Percentiles rank a stretch among this genome's conserved stretches.
These are phyloP conservation scores for Ptychodera flava DNA, from an alignment of 35 echinoderm and acorn worm genomes.

Conservation along the genomic window DNA sequence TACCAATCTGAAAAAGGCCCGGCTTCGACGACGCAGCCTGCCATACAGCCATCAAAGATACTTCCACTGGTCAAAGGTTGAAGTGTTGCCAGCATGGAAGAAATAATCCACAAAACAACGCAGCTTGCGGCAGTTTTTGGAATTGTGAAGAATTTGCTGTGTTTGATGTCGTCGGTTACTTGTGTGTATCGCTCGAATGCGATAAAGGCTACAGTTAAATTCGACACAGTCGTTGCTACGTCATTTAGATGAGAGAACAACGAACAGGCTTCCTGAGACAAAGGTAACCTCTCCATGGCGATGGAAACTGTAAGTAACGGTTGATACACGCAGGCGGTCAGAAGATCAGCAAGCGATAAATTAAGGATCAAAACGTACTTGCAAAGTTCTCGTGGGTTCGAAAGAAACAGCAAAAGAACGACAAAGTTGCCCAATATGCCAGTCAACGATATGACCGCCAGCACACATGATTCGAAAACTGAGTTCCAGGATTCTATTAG, in stretches of 20 bases:
- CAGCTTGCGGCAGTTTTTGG: not conserved
- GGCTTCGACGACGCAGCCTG: not conserved
- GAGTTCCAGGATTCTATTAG: too few species aligned
- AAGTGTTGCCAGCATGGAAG: not conserved
- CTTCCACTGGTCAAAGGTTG: not conserved
- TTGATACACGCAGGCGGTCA: not conserved
- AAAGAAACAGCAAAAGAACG: not conserved
- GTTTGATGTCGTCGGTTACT: not conserved
- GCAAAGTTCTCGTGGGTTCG: too few species aligned
- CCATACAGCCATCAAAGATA: not conserved
- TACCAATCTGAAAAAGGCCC: not conserved
- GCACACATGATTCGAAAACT: too few species aligned
- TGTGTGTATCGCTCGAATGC: not conserved
- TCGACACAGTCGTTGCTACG: not conserved
- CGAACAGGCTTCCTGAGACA: not conserved
- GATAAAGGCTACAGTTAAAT: not conserved
- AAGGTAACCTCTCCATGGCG: not conserved
- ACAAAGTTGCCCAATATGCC: not conserved
- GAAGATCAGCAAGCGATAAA: not conserved
- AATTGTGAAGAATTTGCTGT: not conserved
- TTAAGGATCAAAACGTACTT: not conserved
- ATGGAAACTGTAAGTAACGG: not conserved
- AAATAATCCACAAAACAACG: not conserved
- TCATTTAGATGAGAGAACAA: not conserved
- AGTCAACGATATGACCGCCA: not conserved